Percentiles rank a stretch among this genome's conserved stretches.
Evolutionary conservation across 2,888 invertebrate species (phyloP).

Genomic region (Helobdella robusta): DNA sequence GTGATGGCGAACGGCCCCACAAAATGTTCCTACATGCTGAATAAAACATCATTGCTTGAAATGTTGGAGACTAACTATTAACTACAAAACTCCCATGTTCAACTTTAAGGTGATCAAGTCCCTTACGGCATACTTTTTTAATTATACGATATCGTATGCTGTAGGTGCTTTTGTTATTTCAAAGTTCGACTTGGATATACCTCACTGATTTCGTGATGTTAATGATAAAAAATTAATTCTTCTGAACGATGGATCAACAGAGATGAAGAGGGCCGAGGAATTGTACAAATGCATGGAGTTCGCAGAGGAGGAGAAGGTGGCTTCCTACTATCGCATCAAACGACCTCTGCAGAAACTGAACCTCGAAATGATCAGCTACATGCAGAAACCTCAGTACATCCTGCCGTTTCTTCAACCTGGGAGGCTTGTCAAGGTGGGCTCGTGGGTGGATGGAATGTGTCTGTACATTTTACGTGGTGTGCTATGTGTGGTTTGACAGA

Average conservation of each 20-base stretch:
- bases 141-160: background rate
- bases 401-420: constrained; percentile 91
- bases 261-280: constrained; percentile 42
- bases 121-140: too few relatives aligned
- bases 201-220: background rate
- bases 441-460: too few relatives aligned
- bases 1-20: too few relatives aligned
- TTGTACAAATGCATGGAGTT: constrained; percentile 51
- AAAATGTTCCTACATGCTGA: too few relatives aligned
- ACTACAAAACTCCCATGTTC: too few relatives aligned
- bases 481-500: too few relatives aligned
- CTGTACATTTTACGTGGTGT: too few relatives aligned
- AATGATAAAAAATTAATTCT: background rate
- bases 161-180: background rate
- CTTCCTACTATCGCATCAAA: constrained; percentile 74
- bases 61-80: too few relatives aligned
- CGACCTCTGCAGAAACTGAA: constrained; percentile 68
- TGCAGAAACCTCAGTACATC: constrained; percentile 76
- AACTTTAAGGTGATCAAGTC: too few relatives aligned
- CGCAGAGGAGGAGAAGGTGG: constrained; percentile 64
- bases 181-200: background rate
- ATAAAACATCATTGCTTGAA: too few relatives aligned
- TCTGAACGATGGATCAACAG: constrained; percentile 34
- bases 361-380: constrained; percentile 65
- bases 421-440: constrained; percentile 73